Evolutionary conservation across 2,113 vertebrate species (phyloP).

Genomic region (Callospermophilus lateralis): DNA sequence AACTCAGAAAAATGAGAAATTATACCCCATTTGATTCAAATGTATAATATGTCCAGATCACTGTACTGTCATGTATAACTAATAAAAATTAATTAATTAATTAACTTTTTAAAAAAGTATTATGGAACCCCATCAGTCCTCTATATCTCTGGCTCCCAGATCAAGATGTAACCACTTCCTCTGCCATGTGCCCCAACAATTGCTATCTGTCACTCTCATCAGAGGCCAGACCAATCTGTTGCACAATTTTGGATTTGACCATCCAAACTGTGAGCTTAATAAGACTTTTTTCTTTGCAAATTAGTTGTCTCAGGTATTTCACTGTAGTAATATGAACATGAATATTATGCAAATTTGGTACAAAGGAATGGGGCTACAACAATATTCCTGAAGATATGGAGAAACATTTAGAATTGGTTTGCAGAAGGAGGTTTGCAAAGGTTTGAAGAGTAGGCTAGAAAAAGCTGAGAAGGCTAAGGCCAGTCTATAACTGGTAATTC

Average conservation of each 20-base stretch:
- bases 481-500: background rate
- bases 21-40: too few relatives aligned
- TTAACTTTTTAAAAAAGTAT: too few relatives aligned
- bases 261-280: background rate
- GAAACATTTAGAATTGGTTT: background rate
- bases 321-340: background rate
- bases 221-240: background rate
- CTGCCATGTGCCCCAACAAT: too few relatives aligned
- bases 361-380: background rate
- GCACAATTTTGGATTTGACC: background rate
- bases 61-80: too few relatives aligned
- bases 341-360: background rate
- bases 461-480: background rate
- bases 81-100: too few relatives aligned
- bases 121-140: too few relatives aligned
- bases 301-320: background rate
- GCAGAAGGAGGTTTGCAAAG: background rate
- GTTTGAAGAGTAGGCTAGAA: background rate
- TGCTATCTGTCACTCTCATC: background rate
- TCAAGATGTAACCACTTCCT: too few relatives aligned
- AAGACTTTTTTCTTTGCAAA: background rate
- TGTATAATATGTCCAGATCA: too few relatives aligned
- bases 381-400: too few relatives aligned
- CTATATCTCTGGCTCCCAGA: too few relatives aligned
- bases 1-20: too few relatives aligned